phyloP scores from a whole-genome alignment of 2,797 vertebrate genomes.

The Sebastes kiyomatsui region DNA sequence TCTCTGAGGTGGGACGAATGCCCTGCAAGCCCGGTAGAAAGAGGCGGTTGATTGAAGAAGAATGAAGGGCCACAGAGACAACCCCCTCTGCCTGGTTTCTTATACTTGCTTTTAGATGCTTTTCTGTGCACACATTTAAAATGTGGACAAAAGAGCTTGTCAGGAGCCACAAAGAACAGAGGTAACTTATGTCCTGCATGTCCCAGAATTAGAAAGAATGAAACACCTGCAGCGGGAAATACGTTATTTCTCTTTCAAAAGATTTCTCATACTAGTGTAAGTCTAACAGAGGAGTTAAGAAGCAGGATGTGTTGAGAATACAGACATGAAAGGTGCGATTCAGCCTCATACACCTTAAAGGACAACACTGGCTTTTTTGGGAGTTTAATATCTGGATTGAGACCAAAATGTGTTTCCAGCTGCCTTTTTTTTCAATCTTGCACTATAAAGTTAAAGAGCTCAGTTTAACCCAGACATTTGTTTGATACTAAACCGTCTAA shows the following conservation, averaged over 20 bases:
- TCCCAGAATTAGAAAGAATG: slow-evolving; percentile 23
- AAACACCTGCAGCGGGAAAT: slow-evolving; percentile 50
- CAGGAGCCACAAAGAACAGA: slow-evolving; percentile 47
- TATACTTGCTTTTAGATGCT: slow-evolving; percentile 63
- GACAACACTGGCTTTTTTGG: background rate
- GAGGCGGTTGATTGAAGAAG: slow-evolving; percentile 47
- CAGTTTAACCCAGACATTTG: slow-evolving; percentile 1
- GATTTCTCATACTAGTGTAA: background rate
- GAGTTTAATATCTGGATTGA: background rate
- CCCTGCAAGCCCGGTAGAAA: slow-evolving; percentile 59
- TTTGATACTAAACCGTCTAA: background rate
- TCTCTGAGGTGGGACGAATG: slow-evolving; percentile 50
- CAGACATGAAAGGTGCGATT: background rate
- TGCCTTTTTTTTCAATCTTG: background rate
- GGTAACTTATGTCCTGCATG: slow-evolving; percentile 41
- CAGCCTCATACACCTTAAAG: background rate
- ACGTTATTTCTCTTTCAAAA: background rate
- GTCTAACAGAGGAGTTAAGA: background rate
- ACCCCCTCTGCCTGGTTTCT: slow-evolving; percentile 73
- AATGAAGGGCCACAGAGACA: slow-evolving; percentile 64
- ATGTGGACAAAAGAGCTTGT: slow-evolving; percentile 63
- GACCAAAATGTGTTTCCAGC: background rate
- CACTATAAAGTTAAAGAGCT: background rate
- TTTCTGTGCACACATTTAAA: slow-evolving; percentile 58
- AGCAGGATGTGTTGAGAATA: background rate